A percentile compares a stretch with the other conserved stretches of the same genome.
Evolutionary conservation across 2,797 vertebrate species (phyloP).

Genomic region (Tapirus indicus): DNA sequence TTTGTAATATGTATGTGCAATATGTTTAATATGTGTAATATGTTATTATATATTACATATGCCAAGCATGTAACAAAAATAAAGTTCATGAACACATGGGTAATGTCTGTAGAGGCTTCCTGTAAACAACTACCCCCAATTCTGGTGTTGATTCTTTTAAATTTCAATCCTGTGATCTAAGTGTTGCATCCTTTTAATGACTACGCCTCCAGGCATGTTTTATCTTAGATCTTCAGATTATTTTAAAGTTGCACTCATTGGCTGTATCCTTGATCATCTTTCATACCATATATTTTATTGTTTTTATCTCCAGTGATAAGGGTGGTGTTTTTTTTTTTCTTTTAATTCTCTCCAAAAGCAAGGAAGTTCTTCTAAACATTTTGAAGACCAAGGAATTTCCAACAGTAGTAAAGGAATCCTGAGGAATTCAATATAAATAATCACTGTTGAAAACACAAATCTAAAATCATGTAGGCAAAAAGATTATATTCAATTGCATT

Average conservation of each 20-base stretch:
- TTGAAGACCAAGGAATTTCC: constrained; percentile 11
- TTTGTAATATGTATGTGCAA: neutral
- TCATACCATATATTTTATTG: neutral
- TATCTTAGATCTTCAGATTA: neutral
- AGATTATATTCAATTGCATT: neutral
- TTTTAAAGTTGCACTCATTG: neutral
- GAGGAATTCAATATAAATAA: neutral
- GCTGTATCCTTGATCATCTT: neutral
- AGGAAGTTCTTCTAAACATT: neutral
- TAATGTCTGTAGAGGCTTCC: neutral
- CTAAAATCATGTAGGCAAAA: neutral
- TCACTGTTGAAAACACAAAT: neutral
- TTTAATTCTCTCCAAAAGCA: neutral
- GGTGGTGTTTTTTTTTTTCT: neutral
- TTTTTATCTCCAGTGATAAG: constrained; percentile 1
- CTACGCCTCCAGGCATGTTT: neutral
- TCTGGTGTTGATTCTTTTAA: neutral
- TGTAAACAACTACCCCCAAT: neutral
- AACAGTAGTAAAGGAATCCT: neutral
- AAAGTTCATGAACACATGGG: neutral
- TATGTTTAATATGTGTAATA: neutral
- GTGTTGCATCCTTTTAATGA: neutral
- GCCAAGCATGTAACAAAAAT: neutral
- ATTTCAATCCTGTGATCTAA: neutral
- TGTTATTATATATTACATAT: neutral